Conservation (phyloP, 2,113 vertebrate species). For the Oreochromis spilurus region DNA sequence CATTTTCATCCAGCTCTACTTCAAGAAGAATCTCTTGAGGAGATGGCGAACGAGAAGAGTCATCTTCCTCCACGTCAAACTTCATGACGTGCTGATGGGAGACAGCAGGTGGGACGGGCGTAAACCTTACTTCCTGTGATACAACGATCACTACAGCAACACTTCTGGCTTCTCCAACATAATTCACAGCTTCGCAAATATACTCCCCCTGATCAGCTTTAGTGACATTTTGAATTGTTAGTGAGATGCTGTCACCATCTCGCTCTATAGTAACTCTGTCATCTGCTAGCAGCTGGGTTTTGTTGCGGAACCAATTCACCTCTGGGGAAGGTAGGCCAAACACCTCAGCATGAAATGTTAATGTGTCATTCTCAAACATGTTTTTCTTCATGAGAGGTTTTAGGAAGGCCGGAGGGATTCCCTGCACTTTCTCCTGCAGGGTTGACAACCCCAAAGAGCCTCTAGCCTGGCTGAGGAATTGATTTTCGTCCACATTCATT, state of each 20-base stretch:
- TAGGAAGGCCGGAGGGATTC: constrained; percentile 90
- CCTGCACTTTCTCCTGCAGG: constrained; percentile 84
- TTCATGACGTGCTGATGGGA: constrained; percentile 97
- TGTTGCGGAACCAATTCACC: constrained; percentile 93
- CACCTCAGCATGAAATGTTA: constrained; percentile 84
- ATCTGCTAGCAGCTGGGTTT: constrained; percentile 76
- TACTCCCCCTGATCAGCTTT: constrained; percentile 86
- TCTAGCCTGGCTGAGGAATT: constrained; percentile 60
- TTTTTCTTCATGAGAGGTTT: constrained; percentile 82
- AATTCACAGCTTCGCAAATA: constrained; percentile 90
- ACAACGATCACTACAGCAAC: constrained; percentile 81
- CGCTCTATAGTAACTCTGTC: constrained; percentile 79
- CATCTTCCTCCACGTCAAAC: constrained; percentile 87
- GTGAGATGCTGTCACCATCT: constrained; percentile 77
- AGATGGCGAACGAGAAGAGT: constrained; percentile 89
- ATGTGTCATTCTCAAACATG: constrained; percentile 79
- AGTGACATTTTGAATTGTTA: constrained; percentile 78
- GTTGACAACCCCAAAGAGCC: constrained; percentile 74
- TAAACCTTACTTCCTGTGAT: constrained; percentile 76
- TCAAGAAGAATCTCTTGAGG: constrained; percentile 97
- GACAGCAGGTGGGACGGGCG: constrained; percentile 84
- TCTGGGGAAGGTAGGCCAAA: constrained; percentile 85
- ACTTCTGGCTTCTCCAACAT: constrained; percentile 90
- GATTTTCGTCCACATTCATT: constrained; percentile 60
- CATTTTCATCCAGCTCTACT: constrained; percentile 93